Percentiles rank a stretch among this genome's conserved stretches.
Conservation (phyloP, 2,113 vertebrate species). For the sheep (Ovis aries) region DNA sequence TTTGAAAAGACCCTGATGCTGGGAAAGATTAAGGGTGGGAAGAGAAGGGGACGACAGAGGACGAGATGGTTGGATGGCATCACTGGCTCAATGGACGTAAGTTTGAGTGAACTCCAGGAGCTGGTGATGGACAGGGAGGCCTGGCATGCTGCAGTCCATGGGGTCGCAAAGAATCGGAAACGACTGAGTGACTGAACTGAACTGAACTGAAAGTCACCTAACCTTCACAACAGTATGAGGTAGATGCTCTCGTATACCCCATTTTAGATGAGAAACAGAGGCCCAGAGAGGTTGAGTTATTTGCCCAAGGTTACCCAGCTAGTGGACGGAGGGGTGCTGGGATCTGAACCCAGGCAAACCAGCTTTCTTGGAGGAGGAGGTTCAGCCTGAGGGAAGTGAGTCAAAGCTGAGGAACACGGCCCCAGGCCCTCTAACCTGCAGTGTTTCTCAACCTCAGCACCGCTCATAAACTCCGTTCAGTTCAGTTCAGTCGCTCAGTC, state of each 20-base stretch:
- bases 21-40: background rate
- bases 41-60: background rate
- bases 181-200: background rate
- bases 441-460: background rate
- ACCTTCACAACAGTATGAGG: background rate
- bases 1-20: background rate
- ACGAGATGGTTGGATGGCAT: background rate
- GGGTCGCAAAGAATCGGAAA: background rate
- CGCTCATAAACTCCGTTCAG: rapidly evolving
- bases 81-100: background rate
- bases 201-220: background rate
- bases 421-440: background rate
- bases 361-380: background rate
- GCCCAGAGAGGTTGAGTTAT: background rate
- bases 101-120: background rate
- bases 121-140: background rate
- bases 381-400: background rate
- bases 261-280: background rate
- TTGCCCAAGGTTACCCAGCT: background rate
- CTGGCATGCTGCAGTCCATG: background rate
- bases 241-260: background rate
- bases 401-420: background rate
- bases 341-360: background rate
- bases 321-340: background rate
- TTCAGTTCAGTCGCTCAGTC: too few relatives aligned